phyloP scores from a whole-genome alignment of 2,797 vertebrate species.

The Caiman crocodilus region DNA sequence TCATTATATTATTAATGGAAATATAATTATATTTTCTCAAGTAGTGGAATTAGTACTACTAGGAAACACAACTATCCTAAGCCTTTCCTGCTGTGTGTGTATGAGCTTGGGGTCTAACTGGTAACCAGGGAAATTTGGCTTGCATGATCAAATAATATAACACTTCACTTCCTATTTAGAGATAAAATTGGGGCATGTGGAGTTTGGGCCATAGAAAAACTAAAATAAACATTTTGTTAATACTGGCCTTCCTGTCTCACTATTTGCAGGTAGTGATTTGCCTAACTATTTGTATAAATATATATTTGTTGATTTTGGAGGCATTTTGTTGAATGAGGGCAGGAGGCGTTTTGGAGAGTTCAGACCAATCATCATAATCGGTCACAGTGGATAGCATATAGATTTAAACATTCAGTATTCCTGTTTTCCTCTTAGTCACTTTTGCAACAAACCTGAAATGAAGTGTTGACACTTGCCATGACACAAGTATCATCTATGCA shows the following conservation, averaged over 20 bases:
- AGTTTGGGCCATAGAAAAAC: conserved; percentile 9
- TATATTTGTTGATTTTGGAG: not conserved
- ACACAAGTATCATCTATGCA: not conserved
- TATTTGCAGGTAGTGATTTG: not conserved
- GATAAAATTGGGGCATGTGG: conserved; percentile 27
- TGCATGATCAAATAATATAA: conserved; percentile 35
- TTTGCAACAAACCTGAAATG: not conserved
- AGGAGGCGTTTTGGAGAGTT: not conserved
- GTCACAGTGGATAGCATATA: not conserved
- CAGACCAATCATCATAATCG: not conserved
- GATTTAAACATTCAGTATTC: not conserved
- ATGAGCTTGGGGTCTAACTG: conserved; percentile 32
- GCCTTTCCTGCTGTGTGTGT: conserved; percentile 43
- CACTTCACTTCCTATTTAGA: not conserved
- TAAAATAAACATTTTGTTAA: not conserved
- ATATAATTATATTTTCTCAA: conserved; percentile 54
- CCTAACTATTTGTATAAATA: rapidly evolving
- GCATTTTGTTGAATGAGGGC: not conserved
- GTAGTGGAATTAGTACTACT: conserved; percentile 42
- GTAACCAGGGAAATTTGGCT: conserved; percentile 58
- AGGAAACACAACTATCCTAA: conserved; percentile 62
- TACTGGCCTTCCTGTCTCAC: conserved; percentile 15
- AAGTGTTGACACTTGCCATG: not conserved
- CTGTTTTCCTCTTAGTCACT: not conserved
- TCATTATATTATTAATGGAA: conserved; percentile 40